Evolutionary conservation across 2,888 invertebrate species (phyloP).

Genomic region (Hypomecis atomaria): DNA sequence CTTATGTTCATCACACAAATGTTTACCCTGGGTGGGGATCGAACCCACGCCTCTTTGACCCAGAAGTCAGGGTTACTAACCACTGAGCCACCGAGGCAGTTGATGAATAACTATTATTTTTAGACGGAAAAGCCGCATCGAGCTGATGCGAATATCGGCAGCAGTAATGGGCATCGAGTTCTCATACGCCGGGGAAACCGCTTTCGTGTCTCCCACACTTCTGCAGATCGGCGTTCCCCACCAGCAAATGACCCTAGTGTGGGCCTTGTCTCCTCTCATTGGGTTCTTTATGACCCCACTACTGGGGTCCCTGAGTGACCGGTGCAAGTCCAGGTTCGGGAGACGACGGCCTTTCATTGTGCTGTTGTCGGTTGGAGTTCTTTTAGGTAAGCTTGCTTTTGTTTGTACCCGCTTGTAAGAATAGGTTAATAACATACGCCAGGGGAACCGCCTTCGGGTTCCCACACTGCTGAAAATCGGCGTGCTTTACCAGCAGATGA

Average conservation of each 20-base stretch:
- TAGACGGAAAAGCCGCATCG: conserved; percentile 91
- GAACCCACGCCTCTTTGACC: too few relatives aligned
- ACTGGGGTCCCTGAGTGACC: conserved; percentile 95
- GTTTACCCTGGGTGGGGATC: too few relatives aligned
- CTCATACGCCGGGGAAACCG: conserved; percentile 98
- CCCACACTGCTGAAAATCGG: conserved; percentile 69
- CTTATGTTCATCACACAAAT: too few relatives aligned
- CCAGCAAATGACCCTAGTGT: conserved; percentile 97
- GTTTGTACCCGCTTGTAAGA: too few relatives aligned
- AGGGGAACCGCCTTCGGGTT: too few relatives aligned
- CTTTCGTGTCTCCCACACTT: conserved; percentile 97
- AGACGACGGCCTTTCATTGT: conserved; percentile 96
- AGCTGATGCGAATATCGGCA: conserved; percentile 94
- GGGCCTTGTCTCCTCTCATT: conserved; percentile 97
- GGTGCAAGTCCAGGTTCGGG: conserved; percentile 92
- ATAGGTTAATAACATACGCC: too few relatives aligned
- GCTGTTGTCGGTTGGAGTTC: conserved; percentile 93
- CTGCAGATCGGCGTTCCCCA: conserved; percentile 97
- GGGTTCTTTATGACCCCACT: conserved; percentile 98
- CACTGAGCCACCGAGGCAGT: too few relatives aligned
- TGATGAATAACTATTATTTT: too few relatives aligned
- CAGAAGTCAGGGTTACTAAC: too few relatives aligned
- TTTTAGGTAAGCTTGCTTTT: conserved; percentile 87
- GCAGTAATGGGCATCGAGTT: conserved; percentile 99
- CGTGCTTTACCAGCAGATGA: conserved; percentile 96